Percentiles rank a stretch among this genome's conserved stretches.
Conservation (phyloP, 2,113 vertebrate species). For the Helogale parvula region DNA sequence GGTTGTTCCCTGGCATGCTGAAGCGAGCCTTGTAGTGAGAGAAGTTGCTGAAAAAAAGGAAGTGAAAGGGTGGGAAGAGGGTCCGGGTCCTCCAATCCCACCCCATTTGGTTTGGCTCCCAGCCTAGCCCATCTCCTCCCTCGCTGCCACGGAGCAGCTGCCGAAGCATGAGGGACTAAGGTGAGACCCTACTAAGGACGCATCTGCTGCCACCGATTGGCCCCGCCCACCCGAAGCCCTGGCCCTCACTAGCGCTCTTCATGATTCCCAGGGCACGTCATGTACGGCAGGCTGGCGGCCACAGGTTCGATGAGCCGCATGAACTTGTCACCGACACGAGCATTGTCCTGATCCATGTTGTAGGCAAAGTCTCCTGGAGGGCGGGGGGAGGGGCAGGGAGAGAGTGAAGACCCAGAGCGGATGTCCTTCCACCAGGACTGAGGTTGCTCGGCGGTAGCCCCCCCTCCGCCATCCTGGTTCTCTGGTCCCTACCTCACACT, state of each 20-base stretch:
- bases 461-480: rapidly evolving
- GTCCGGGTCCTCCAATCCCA: rapidly evolving
- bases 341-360: slow-evolving; percentile 91
- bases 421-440: neutral
- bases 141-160: neutral
- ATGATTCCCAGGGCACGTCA: slow-evolving; percentile 94
- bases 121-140: neutral
- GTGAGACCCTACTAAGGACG: neutral
- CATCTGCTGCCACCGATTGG: rapidly evolving
- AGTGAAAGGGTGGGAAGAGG: neutral
- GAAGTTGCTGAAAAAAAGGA: slow-evolving; percentile 89
- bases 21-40: slow-evolving; percentile 94
- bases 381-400: rapidly evolving
- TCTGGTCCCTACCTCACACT: neutral
- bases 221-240: neutral
- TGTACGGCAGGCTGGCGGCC: slow-evolving; percentile 91
- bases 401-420: neutral
- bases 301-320: slow-evolving; percentile 93
- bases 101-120: neutral
- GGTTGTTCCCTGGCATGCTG: slow-evolving; percentile 90
- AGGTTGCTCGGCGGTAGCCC: neutral
- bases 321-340: slow-evolving; percentile 90
- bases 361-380: slow-evolving; percentile 93
- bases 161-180: neutral
- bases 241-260: slow-evolving; percentile 89